Evolutionary conservation across 2,113 vertebrate genomes (phyloP).

Genomic region (Machaerirhynchus nigripectus): DNA sequence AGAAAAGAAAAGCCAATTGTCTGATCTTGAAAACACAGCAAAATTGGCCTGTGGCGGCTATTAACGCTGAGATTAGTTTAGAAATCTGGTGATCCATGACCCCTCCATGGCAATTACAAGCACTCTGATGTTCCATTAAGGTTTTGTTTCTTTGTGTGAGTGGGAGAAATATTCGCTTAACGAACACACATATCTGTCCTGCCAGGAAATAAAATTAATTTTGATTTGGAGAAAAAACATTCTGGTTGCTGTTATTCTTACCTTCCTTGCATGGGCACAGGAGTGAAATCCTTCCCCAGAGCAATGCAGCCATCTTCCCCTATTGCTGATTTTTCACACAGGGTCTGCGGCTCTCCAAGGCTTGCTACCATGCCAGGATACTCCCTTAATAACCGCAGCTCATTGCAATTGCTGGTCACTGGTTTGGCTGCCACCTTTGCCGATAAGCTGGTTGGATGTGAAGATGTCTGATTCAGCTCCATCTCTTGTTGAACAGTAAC

Average conservation of each 20-base stretch:
- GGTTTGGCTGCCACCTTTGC: constrained; percentile 62
- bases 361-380: constrained; percentile 73
- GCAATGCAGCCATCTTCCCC: constrained; percentile 51
- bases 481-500: constrained; percentile 74
- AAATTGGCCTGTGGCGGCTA: neutral
- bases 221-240: neutral
- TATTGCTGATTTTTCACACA: constrained; percentile 66
- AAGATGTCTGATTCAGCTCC: constrained; percentile 76
- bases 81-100: neutral
- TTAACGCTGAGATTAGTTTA: neutral
- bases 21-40: neutral
- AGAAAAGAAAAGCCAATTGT: neutral
- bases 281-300: constrained; percentile 39
- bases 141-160: neutral
- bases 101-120: neutral
- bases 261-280: constrained; percentile 58
- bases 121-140: neutral
- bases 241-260: constrained; percentile 20
- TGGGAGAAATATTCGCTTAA: constrained; percentile 2
- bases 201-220: neutral
- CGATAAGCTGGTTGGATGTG: constrained; percentile 59
- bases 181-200: neutral
- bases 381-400: constrained; percentile 78
- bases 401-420: constrained; percentile 71
- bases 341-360: constrained; percentile 63